Evolutionary conservation across 2,113 vertebrate species (phyloP).

Genomic region (Astur gentilis): DNA sequence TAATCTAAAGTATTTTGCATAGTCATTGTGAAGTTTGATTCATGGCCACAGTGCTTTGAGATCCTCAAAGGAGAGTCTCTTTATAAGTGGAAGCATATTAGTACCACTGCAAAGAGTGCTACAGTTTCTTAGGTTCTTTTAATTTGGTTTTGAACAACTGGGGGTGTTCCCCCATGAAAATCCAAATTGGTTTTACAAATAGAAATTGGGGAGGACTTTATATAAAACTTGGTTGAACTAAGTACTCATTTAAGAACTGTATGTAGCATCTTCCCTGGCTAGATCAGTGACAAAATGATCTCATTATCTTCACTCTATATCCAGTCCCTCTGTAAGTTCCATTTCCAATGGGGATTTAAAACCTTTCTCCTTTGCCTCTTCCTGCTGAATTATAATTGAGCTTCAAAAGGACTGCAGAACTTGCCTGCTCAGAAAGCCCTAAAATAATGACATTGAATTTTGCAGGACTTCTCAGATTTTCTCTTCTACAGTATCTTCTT

Average conservation of each 20-base stretch:
- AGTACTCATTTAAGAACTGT: background rate
- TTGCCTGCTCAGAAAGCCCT: background rate
- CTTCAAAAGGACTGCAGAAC: background rate
- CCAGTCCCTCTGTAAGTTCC: background rate
- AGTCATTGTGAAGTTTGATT: background rate
- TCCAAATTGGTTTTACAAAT: background rate
- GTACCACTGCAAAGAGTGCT: background rate
- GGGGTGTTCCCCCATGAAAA: accelerated
- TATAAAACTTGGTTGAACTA: background rate
- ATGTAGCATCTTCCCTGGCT: background rate
- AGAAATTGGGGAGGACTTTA: background rate
- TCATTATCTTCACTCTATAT: background rate
- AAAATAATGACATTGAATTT: background rate
- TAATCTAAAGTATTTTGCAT: background rate
- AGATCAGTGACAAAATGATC: background rate
- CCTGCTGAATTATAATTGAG: background rate
- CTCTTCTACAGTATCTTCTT: background rate
- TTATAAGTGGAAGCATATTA: background rate
- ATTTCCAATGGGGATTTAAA: background rate
- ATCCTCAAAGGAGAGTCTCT: background rate
- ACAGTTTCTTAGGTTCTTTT: background rate
- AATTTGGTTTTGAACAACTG: background rate
- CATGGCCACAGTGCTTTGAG: background rate
- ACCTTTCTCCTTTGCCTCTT: background rate
- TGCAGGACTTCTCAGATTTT: background rate